These are phyloP conservation scores for Platycheirus rosarum DNA, from an alignment of 2,888 invertebrate genomes.

Conservation along the genomic window DNA sequence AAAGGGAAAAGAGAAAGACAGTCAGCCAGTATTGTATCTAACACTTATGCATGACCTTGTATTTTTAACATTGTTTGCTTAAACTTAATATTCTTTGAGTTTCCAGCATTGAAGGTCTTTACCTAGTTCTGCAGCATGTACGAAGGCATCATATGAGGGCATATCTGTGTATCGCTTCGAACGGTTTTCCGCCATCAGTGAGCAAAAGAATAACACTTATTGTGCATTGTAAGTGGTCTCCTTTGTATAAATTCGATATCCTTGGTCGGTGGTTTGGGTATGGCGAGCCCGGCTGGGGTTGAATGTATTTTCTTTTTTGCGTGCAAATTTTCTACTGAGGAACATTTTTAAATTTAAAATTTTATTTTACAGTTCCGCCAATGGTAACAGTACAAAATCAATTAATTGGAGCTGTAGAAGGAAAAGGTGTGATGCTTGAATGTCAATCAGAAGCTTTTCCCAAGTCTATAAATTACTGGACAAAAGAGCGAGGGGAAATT, in stretches of 20 bases:
- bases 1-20: neutral
- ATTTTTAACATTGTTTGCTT: slow-evolving; percentile 15
- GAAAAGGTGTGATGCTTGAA: slow-evolving; percentile 89
- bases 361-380: slow-evolving; percentile 87
- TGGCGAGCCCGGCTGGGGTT: neutral
- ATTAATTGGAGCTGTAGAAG: slow-evolving; percentile 90
- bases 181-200: slow-evolving; percentile 93
- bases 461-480: slow-evolving; percentile 94
- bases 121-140: slow-evolving; percentile 87
- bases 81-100: slow-evolving; percentile 82
- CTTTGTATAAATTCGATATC: slow-evolving; percentile 8
- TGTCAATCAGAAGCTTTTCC: slow-evolving; percentile 93
- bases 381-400: slow-evolving; percentile 93
- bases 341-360: slow-evolving; percentile 7
- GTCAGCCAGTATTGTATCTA: slow-evolving; percentile 25
- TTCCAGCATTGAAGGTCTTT: slow-evolving; percentile 86
- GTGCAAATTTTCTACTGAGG: neutral
- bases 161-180: slow-evolving; percentile 91
- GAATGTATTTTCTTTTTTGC: neutral
- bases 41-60: slow-evolving; percentile 43
- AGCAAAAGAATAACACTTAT: slow-evolving; percentile 94
- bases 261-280: neutral
- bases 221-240: slow-evolving; percentile 87
- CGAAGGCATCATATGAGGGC: slow-evolving; percentile 91
- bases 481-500: slow-evolving; percentile 88